phyloP scores from a whole-genome alignment of 2,888 invertebrate species.

The Synergus gifuensis region DNA sequence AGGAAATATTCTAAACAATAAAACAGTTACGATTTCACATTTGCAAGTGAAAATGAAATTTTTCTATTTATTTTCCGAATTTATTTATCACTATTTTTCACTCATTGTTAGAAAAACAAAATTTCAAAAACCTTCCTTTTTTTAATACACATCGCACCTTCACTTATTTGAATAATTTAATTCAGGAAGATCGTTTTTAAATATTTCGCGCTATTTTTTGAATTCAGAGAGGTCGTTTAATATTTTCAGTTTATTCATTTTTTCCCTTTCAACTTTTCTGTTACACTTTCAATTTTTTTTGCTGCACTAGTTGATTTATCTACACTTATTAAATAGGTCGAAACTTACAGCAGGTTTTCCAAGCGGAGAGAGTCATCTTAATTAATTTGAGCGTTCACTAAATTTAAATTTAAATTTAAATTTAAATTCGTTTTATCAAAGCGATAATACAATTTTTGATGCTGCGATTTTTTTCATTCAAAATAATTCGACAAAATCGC shows the following conservation, averaged over 20 bases:
- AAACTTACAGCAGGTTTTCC: constrained; percentile 69
- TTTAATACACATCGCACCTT: not conserved
- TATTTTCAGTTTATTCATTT: not conserved
- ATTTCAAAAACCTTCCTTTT: not conserved
- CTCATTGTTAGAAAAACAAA: no score
- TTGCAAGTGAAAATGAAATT: no score
- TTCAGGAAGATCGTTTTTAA: not conserved
- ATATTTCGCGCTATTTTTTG: not conserved
- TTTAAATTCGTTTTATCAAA: not conserved
- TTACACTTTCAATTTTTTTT: not conserved
- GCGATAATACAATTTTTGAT: not conserved
- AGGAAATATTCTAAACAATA: not conserved
- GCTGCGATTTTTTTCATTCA: not conserved
- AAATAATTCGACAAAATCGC: constrained; percentile 15
- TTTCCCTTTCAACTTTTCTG: not conserved
- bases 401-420: no score
- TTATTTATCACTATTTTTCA: no score
- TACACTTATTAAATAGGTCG: not conserved
- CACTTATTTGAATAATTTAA: not conserved
- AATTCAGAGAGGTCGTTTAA: not conserved
- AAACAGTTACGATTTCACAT: not conserved
- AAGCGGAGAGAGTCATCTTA: constrained; percentile 58
- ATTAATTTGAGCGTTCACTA: not conserved
- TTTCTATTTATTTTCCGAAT: no score
- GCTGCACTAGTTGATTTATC: not conserved